Evolutionary conservation across 1,140 invertebrate species (phyloP).

Genomic region (Eriocheir sinensis): DNA sequence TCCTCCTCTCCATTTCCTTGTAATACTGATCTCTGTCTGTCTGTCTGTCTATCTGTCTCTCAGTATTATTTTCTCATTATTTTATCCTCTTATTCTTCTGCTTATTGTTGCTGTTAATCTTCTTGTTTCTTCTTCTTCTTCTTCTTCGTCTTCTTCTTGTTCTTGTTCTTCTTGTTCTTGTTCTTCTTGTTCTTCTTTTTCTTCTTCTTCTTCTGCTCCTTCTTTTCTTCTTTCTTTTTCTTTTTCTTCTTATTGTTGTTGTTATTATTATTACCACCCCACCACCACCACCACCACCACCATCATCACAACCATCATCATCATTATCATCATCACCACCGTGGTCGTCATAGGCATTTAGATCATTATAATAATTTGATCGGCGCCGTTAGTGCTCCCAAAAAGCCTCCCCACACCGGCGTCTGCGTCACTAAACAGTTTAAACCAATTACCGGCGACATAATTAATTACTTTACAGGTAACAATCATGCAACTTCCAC

Average conservation of each 20-base stretch:
- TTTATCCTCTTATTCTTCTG: neutral
- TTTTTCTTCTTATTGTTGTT: too few species aligned
- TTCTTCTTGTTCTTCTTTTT: neutral
- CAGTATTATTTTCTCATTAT: neutral
- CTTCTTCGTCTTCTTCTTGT: conserved; percentile 24
- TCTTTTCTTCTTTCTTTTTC: too few species aligned
- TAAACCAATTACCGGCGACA: conserved; percentile 31
- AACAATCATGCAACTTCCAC: neutral
- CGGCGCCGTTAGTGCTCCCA: too few species aligned
- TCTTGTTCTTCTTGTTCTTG: neutral
- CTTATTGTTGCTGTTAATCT: neutral
- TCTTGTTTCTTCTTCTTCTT: neutral
- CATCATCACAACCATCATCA: too few species aligned
- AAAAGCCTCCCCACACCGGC: neutral
- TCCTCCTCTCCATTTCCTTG: neutral
- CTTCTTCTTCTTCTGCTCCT: too few species aligned
- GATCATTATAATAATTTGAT: too few species aligned
- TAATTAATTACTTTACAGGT: conserved; percentile 27
- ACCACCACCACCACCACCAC: too few species aligned
- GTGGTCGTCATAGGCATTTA: neutral
- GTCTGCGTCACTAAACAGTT: conserved; percentile 4
- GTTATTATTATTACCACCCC: too few species aligned
- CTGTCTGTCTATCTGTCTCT: neutral
- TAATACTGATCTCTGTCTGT: neutral
- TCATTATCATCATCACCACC: neutral